phyloP scores from a whole-genome alignment of 2,888 invertebrate genomes.

The Leucophenga maculata region DNA sequence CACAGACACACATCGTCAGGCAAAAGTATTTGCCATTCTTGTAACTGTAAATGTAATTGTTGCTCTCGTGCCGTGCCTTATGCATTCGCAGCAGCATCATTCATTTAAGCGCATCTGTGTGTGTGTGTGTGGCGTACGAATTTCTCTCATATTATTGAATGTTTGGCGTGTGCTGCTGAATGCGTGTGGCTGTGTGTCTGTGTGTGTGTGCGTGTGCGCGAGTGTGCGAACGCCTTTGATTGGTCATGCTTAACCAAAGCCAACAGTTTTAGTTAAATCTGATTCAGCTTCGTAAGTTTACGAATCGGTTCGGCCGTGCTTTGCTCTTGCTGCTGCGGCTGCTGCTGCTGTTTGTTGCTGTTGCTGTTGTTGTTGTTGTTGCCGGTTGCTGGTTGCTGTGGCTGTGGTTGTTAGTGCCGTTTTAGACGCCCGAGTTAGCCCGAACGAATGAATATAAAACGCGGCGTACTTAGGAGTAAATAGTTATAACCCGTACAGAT shows the following conservation, averaged over 20 bases:
- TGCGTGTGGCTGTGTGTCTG: slow-evolving; percentile 6
- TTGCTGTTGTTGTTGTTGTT: slow-evolving; percentile 2
- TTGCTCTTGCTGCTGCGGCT: not conserved
- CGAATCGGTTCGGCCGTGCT: not conserved
- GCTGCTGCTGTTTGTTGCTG: not conserved
- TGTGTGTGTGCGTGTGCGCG: slow-evolving; percentile 19
- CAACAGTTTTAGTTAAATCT: too few relatives aligned
- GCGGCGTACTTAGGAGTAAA: not conserved
- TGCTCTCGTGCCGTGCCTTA: slow-evolving; percentile 4
- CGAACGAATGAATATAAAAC: slow-evolving; percentile 5
- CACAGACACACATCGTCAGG: not conserved
- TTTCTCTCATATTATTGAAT: not conserved
- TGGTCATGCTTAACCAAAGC: not conserved
- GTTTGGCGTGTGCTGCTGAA: slow-evolving; percentile 1
- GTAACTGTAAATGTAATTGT: slow-evolving; percentile 23
- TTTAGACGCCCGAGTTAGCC: not conserved
- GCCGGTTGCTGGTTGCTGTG: not conserved
- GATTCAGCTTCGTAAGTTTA: too few relatives aligned
- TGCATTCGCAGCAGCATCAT: not conserved
- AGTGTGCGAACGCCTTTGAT: slow-evolving; percentile 21
- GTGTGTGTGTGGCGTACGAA: not conserved
- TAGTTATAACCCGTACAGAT: slow-evolving; percentile 8
- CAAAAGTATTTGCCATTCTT: not conserved
- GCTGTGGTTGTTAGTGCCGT: not conserved
- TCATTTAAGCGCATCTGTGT: too few relatives aligned